These are phyloP conservation scores for Lateolabrax maculatus DNA, from an alignment of 2,797 vertebrate species.

Conservation along the genomic window DNA sequence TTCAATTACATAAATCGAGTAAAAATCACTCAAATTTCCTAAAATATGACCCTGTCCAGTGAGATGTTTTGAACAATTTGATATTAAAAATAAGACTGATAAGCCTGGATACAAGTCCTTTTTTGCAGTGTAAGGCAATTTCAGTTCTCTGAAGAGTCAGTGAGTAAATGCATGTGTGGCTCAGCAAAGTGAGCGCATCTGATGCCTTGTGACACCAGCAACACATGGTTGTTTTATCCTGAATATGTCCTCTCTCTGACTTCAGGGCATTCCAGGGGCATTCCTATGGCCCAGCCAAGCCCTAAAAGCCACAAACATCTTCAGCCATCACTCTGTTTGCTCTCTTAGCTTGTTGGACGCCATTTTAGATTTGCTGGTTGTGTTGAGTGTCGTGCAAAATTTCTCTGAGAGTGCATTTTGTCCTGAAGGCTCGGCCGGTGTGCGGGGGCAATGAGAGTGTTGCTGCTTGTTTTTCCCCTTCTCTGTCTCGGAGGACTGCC, in stretches of 20 bases:
- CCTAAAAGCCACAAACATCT: constrained; percentile 38
- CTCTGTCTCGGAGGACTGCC: constrained; percentile 42
- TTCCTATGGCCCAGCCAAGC: not conserved
- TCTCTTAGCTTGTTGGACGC: constrained; percentile 18
- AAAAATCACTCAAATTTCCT: not conserved
- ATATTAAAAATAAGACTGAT: no score
- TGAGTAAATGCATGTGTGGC: not conserved
- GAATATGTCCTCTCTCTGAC: constrained; percentile 34
- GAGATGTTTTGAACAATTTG: not conserved
- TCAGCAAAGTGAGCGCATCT: constrained; percentile 17
- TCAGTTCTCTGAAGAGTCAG: not conserved
- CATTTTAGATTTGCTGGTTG: constrained; percentile 30
- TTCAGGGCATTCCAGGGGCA: constrained; percentile 44
- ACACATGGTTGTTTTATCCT: constrained; percentile 37
- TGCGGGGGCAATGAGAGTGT: not conserved
- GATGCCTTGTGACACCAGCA: constrained; percentile 30
- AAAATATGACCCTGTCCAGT: not conserved
- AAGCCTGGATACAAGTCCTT: not conserved
- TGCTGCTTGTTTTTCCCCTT: constrained; percentile 23
- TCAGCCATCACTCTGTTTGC: constrained; percentile 14
- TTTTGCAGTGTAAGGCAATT: not conserved
- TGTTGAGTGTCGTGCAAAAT: not conserved
- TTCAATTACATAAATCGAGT: not conserved
- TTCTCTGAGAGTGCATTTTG: constrained; percentile 36
- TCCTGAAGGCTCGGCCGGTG: constrained; percentile 20